Evolutionary conservation across 2,888 invertebrate species (phyloP).

Genomic region (Isoperla grammatica): DNA sequence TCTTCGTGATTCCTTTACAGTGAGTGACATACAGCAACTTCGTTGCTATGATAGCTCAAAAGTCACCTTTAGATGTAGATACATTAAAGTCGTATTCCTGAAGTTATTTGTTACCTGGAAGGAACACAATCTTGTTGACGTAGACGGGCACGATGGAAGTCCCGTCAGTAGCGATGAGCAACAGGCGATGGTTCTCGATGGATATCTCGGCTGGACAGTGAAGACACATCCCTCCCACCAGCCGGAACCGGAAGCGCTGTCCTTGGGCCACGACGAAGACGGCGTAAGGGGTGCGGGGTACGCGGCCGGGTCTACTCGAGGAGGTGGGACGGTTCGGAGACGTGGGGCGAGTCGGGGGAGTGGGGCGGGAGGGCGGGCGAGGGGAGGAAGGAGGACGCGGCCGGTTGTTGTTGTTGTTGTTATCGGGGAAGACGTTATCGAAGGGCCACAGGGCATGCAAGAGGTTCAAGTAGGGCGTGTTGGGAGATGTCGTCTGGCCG

Average conservation of each 20-base stretch:
- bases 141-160: slow-evolving; percentile 35
- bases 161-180: slow-evolving; percentile 41
- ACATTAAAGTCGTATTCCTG: no score
- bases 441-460: no score
- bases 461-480: no score
- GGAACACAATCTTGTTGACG: slow-evolving; percentile 37
- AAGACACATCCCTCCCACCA: slow-evolving; percentile 41
- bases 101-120: slow-evolving; percentile 19
- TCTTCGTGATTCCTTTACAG: no score
- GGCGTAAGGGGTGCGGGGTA: slow-evolving; percentile 25
- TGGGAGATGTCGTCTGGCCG: no score
- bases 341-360: not conserved
- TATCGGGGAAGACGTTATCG: no score
- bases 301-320: not conserved
- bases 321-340: not conserved
- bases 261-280: slow-evolving; percentile 37
- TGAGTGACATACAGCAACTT: no score
- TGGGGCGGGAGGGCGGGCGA: not conserved
- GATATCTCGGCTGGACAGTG: slow-evolving; percentile 40
- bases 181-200: slow-evolving; percentile 39
- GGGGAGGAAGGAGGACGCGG: no score
- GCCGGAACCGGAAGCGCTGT: slow-evolving; percentile 41
- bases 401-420: no score
- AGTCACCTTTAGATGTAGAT: no score
- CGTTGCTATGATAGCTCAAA: no score